phyloP scores from a whole-genome alignment of 1,140 invertebrate genomes.

The Lepidostoma basale region DNA sequence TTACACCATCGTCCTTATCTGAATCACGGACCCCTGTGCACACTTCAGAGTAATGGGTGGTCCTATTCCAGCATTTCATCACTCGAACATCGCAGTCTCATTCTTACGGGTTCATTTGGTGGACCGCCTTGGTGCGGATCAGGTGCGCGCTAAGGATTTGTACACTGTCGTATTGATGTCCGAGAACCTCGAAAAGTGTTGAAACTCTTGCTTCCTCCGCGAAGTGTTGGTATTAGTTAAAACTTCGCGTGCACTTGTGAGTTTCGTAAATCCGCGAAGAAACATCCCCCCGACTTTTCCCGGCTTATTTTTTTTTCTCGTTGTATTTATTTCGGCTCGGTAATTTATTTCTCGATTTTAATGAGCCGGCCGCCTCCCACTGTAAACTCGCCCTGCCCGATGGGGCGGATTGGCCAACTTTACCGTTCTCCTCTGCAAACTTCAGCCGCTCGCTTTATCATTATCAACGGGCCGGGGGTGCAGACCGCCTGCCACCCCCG shows the following conservation, averaged over 20 bases:
- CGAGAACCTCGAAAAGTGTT: too few relatives aligned
- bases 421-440: not conserved
- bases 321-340: slow-evolving; percentile 7
- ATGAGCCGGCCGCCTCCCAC: slow-evolving; percentile 20
- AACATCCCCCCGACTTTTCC: not conserved
- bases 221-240: too few relatives aligned
- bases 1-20: too few relatives aligned
- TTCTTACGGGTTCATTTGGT: too few relatives aligned
- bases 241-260: not conserved
- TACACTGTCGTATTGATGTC: too few relatives aligned
- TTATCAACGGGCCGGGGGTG: not conserved
- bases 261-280: not conserved
- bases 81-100: too few relatives aligned
- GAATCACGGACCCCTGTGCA: too few relatives aligned
- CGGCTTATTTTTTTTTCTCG: not conserved
- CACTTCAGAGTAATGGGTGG: too few relatives aligned
- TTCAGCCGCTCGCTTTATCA: not conserved
- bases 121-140: too few relatives aligned
- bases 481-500: not conserved
- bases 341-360: slow-evolving; percentile 30
- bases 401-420: slow-evolving; percentile 15
- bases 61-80: too few relatives aligned
- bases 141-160: too few relatives aligned
- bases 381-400: slow-evolving; percentile 22
- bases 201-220: too few relatives aligned